Evolutionary conservation across 23 tunicate genomes (phyloP).

Genomic region (Halocynthia roretzi): DNA sequence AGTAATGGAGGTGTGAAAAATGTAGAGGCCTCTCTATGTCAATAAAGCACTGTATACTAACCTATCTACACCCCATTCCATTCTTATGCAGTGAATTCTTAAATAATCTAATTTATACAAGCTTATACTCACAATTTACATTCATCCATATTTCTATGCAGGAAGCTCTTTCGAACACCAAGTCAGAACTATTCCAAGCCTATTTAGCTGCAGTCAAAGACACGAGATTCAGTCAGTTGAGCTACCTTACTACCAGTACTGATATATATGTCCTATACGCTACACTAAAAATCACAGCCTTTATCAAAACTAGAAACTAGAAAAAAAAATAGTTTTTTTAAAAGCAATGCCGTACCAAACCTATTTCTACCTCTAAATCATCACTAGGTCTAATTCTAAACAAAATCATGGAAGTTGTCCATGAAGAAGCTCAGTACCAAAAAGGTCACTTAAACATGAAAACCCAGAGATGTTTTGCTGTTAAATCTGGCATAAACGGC

Average conservation of each 20-base stretch:
- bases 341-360: too few species aligned
- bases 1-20: conserved; percentile 30
- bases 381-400: conserved; percentile 34
- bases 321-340: too few species aligned
- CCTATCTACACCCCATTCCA: background rate
- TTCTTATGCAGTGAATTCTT: background rate
- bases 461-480: conserved; percentile 82
- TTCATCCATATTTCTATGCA: conserved; percentile 13
- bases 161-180: conserved; percentile 42
- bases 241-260: background rate
- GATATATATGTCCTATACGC: too few species aligned
- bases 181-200: conserved; percentile 73
- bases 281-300: too few species aligned
- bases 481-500: conserved; percentile 54
- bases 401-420: conserved; percentile 25
- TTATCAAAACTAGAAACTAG: too few species aligned
- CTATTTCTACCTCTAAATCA: background rate
- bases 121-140: background rate
- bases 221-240: conserved; percentile 48
- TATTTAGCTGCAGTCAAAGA: conserved; percentile 59
- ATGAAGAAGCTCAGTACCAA: conserved; percentile 52
- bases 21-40: background rate
- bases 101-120: background rate
- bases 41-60: background rate
- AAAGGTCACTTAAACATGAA: conserved; percentile 82